Conservation (phyloP, 2,797 vertebrate species). For the Siniperca undulata region DNA sequence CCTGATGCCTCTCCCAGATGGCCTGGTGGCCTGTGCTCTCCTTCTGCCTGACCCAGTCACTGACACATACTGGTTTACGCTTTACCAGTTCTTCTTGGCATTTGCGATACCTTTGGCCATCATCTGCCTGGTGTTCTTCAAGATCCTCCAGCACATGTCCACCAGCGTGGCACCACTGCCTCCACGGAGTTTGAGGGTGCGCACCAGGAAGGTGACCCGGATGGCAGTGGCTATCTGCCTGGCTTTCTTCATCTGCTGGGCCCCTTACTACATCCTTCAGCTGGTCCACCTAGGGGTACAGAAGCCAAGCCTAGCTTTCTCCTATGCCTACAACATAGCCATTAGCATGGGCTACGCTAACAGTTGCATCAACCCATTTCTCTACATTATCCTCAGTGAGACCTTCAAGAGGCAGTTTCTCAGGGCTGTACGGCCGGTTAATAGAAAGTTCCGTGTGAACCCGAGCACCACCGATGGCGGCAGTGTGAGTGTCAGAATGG, state of each 20-base stretch:
- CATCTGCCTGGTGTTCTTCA: slow-evolving; percentile 89
- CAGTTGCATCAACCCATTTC: slow-evolving; percentile 92
- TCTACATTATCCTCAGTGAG: slow-evolving; percentile 89
- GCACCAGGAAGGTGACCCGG: slow-evolving; percentile 88
- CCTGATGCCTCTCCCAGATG: slow-evolving; percentile 88
- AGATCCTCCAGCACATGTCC: slow-evolving; percentile 91
- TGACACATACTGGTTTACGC: slow-evolving; percentile 90
- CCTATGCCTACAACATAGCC: slow-evolving; percentile 89
- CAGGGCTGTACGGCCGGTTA: slow-evolving; percentile 80
- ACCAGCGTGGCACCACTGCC: slow-evolving; percentile 88
- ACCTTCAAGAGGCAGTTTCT: slow-evolving; percentile 89
- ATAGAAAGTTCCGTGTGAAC: slow-evolving; percentile 80
- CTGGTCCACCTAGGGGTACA: slow-evolving; percentile 87
- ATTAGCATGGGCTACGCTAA: slow-evolving; percentile 92
- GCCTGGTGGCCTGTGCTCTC: slow-evolving; percentile 87
- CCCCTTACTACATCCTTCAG: slow-evolving; percentile 91
- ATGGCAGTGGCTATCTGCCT: slow-evolving; percentile 91
- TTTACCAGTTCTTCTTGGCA: slow-evolving; percentile 91
- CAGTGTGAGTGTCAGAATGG: slow-evolving; percentile 84
- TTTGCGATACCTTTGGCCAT: slow-evolving; percentile 88
- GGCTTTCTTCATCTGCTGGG: slow-evolving; percentile 89
- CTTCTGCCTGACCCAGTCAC: slow-evolving; percentile 87
- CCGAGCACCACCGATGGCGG: slow-evolving; percentile 84
- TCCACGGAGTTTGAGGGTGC: slow-evolving; percentile 84
- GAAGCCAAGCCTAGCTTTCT: slow-evolving; percentile 86